Conservation (phyloP, 2,113 vertebrate genomes). For the Laticauda colubrina region DNA sequence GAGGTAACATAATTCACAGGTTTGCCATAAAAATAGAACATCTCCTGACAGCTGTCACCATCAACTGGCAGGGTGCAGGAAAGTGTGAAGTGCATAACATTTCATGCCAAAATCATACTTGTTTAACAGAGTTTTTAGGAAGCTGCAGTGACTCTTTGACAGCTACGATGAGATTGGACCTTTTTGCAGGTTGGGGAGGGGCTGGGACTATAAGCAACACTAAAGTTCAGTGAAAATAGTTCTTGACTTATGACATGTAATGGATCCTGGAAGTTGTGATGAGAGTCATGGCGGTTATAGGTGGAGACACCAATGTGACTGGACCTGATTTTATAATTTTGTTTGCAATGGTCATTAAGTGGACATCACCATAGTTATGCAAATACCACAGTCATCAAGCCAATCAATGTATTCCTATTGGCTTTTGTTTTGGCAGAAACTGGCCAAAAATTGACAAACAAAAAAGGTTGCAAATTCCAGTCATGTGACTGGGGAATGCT, state of each 20-base stretch:
- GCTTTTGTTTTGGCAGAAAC: background rate
- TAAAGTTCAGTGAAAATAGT: background rate
- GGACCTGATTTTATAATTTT: background rate
- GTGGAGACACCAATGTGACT: background rate
- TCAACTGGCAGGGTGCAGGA: conserved; percentile 17
- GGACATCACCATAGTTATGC: background rate
- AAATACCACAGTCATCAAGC: background rate
- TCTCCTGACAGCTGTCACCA: conserved; percentile 13
- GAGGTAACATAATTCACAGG: conserved; percentile 21
- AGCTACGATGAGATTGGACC: background rate
- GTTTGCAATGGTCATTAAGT: background rate
- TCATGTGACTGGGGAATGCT: background rate
- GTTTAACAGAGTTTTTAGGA: conserved; percentile 11
- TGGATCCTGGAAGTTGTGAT: background rate
- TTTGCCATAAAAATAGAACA: conserved; percentile 22
- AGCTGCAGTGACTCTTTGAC: background rate
- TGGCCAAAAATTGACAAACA: background rate
- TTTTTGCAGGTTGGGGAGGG: background rate
- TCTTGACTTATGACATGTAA: background rate
- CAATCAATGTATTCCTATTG: background rate
- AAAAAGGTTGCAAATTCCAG: background rate
- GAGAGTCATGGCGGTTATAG: background rate
- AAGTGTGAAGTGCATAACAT: conserved; percentile 8
- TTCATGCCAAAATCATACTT: conserved; percentile 16
- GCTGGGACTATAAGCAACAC: background rate